Evolutionary conservation across 1,140 invertebrate genomes (phyloP), one percentile per base, ranked within the genome.

Genomic region (Thaumetopoea pityocampa): DNA sequence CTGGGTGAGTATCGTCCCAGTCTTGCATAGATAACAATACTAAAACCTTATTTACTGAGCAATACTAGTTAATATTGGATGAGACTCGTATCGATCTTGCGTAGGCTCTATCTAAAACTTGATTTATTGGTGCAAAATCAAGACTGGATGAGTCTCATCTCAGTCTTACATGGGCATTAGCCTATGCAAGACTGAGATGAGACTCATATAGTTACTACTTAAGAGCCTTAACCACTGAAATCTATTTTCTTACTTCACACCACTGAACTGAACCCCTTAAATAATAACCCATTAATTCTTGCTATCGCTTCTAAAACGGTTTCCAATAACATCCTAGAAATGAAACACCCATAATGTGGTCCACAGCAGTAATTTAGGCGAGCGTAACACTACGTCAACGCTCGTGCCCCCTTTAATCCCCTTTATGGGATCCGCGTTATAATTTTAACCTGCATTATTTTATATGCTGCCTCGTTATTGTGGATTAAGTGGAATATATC

Each of bases 401-500:
- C 33, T 36, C 46, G 42, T 51, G 32, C 43, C 34, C 52, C n/a
- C 5, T 10, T 55, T 68, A 65, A 68, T 62, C 58, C 61, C 34
- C 27, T 62, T 68, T 60, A 65, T 61, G 57, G 57, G 33, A 45
- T 40, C 28, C 33, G 28, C 38, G 61, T 53, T 62, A 57, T 66
- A 66, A 62, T 59, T 66, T 66, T 66, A 66, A 66, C 51, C 58
- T 58, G 50, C 36, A 52, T 62, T 61, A 59, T 54, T 62, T 66
- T 66, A 62, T 55, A 61, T 53, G 44, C 49, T 46, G 30, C n/a
- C 22, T 33, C 57, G 58, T 61, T 62, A 58, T 50, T 50, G 34
- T 24, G 58, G 54, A 43, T 66, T 62, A 57, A 51, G 44, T 28
- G 9, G 29, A 53, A 41, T 59, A 47, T 43, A 50, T 33, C 27